Conservation (phyloP, 2,888 invertebrate genomes). For the Lepidocyrtoides sp. region DNA sequence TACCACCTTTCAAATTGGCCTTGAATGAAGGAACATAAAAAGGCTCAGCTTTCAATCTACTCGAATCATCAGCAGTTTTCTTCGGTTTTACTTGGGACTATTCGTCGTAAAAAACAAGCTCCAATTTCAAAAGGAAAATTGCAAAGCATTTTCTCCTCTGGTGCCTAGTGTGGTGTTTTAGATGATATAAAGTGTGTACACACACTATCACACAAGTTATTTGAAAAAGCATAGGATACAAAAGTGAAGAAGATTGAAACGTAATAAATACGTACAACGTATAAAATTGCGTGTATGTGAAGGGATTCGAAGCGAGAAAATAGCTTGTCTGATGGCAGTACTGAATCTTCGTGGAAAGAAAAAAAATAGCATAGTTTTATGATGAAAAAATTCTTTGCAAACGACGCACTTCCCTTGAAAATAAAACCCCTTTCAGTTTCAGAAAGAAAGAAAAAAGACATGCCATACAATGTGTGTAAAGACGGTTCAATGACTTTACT, state of each 20-base stretch:
- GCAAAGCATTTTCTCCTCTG: not conserved
- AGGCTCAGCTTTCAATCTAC: constrained; percentile 50
- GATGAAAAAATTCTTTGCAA: constrained; percentile 50
- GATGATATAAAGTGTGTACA: not conserved
- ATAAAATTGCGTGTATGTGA: not conserved
- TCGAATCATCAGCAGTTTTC: constrained; percentile 21
- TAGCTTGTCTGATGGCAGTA: not conserved
- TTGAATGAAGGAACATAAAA: constrained; percentile 8
- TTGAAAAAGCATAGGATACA: not conserved
- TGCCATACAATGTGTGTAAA: not conserved
- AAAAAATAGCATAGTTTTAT: constrained; percentile 52
- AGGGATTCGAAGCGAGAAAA: not conserved
- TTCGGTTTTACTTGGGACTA: not conserved
- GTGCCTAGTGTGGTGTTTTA: not conserved
- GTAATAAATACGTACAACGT: constrained; percentile 26
- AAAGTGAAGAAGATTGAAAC: constrained; percentile 39
- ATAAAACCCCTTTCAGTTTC: constrained; percentile 3
- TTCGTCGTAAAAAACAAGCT: constrained; percentile 10
- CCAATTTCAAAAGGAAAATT: constrained; percentile 58
- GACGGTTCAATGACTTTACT: constrained; percentile 32
- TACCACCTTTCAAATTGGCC: constrained; percentile 7
- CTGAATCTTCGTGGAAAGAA: not conserved
- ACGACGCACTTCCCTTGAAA: not conserved
- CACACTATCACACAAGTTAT: not conserved
- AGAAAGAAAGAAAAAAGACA: not conserved